Conservation (phyloP, 2,797 vertebrate species). For the Sebastes cheni region DNA sequence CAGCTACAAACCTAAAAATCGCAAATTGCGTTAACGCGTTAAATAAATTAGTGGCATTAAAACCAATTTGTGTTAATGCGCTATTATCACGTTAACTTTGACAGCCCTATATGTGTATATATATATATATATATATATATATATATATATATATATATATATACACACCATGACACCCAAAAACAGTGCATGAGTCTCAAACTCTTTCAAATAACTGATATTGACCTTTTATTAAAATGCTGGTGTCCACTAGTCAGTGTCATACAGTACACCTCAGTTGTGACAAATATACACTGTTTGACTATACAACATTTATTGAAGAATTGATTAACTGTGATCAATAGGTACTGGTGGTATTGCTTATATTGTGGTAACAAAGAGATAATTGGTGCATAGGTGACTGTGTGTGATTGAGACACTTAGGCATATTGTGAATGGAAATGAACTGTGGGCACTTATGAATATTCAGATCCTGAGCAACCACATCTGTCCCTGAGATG, state of each 20-base stretch:
- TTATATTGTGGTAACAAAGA: neutral
- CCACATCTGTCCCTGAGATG: neutral
- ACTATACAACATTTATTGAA: neutral
- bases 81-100: too few relatives aligned
- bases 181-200: neutral
- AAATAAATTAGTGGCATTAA: too few relatives aligned
- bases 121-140: too few relatives aligned
- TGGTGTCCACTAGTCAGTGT: neutral
- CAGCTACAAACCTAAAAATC: too few relatives aligned
- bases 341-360: neutral
- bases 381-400: neutral
- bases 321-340: neutral
- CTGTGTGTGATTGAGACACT: neutral
- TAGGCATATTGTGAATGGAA: neutral
- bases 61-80: too few relatives aligned
- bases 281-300: neutral
- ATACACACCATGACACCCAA: neutral
- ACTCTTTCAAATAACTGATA: neutral
- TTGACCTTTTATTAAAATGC: neutral
- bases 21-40: too few relatives aligned
- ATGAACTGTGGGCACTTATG: neutral
- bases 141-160: too few relatives aligned
- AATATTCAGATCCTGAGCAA: constrained; percentile 18
- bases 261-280: neutral
- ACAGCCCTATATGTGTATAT: too few relatives aligned